Conservation (phyloP, 64 coral and sea anemone species). For the Pocillopora verrucosa region DNA sequence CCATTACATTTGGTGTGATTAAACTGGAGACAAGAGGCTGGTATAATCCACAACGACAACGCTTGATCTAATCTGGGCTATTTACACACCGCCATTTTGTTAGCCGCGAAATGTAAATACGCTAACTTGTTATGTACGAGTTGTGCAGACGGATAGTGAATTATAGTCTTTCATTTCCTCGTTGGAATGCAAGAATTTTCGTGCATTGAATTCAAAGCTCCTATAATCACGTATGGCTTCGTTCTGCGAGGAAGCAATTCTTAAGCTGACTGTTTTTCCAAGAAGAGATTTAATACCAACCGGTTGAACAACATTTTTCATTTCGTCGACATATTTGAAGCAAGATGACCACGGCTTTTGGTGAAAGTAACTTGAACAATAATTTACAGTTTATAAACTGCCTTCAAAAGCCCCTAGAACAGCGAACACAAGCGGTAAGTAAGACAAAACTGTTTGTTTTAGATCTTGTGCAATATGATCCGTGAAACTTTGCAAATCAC, state of each 20-base stretch:
- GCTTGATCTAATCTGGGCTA: slow-evolving; percentile 23
- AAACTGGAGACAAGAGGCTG: background rate
- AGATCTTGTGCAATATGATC: background rate
- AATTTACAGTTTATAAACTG: slow-evolving; percentile 82
- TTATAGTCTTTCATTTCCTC: slow-evolving; percentile 26
- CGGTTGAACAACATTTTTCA: background rate
- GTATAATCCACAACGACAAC: background rate
- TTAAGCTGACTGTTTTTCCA: background rate
- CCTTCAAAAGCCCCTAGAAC: slow-evolving; percentile 75
- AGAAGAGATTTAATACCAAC: slow-evolving; percentile 19
- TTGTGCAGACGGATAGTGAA: background rate
- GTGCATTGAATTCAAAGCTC: slow-evolving; percentile 10
- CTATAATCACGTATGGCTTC: slow-evolving; percentile 40
- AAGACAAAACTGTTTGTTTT: slow-evolving; percentile 4
- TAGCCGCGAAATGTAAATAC: slow-evolving; percentile 31
- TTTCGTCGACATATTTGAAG: background rate
- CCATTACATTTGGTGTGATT: background rate
- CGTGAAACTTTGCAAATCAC: background rate
- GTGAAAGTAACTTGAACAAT: slow-evolving; percentile 60
- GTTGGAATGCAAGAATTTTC: slow-evolving; percentile 45
- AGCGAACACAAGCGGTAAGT: slow-evolving; percentile 89
- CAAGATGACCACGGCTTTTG: slow-evolving; percentile 45
- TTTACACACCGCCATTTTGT: slow-evolving; percentile 49
- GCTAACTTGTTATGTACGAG: slow-evolving; percentile 26
- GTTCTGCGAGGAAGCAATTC: background rate